Evolutionary conservation across 2,888 invertebrate species (phyloP).

Genomic region (Arge pagana): DNA sequence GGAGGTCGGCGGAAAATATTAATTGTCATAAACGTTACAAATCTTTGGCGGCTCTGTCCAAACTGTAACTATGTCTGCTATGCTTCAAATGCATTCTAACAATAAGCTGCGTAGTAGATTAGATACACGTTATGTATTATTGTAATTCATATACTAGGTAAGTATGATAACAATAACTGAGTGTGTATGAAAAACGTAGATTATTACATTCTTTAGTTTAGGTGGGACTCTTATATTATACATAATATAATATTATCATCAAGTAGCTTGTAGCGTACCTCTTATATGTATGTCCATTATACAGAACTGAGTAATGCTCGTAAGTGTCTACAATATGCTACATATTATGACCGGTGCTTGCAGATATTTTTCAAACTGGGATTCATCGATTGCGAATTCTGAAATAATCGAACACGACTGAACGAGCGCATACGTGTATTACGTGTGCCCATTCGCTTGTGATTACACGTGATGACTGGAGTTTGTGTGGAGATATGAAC

Average conservation of each 20-base stretch:
- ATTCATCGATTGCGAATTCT: no score
- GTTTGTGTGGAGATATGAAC: no score
- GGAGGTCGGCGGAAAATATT: not conserved
- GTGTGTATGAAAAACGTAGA: constrained; percentile 54
- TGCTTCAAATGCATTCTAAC: constrained; percentile 21
- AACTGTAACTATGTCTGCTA: constrained; percentile 8
- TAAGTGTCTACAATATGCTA: constrained; percentile 25
- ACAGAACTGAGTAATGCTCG: constrained; percentile 44
- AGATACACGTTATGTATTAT: constrained; percentile 4
- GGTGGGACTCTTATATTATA: constrained; percentile 49
- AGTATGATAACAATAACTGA: constrained; percentile 51
- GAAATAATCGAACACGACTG: not conserved
- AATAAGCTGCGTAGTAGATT: constrained; percentile 18
- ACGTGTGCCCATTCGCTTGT: not conserved
- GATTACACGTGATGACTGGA: constrained; percentile 6
- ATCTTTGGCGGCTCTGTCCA: not conserved
- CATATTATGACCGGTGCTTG: no score
- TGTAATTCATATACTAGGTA: constrained; percentile 29
- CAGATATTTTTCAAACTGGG: no score
- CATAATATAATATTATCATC: constrained; percentile 33
- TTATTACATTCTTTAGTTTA: constrained; percentile 52
- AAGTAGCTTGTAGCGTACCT: constrained; percentile 28
- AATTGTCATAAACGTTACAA: not conserved
- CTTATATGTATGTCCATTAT: constrained; percentile 32
- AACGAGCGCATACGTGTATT: not conserved